Percentiles rank a stretch among this genome's conserved stretches.
These are phyloP conservation scores for Triplophysa rosa DNA, from an alignment of 2,113 vertebrate genomes.

Conservation along the genomic window DNA sequence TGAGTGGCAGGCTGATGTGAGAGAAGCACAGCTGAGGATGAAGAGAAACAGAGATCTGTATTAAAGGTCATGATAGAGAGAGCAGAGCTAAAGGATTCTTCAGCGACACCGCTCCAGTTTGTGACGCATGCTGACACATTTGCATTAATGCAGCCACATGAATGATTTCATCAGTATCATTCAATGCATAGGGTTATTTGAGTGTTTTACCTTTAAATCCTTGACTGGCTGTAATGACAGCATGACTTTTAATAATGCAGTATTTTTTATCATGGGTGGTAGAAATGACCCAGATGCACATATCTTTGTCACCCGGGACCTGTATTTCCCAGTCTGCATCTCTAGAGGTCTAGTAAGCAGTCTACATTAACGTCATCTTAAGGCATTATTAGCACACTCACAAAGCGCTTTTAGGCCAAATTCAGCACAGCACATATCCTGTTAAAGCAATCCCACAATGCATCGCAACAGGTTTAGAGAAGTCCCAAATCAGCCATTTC, in stretches of 20 bases:
- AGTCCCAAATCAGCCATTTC: too few species aligned
- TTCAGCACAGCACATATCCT: neutral
- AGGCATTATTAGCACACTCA: too few species aligned
- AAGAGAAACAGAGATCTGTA: conserved; percentile 24
- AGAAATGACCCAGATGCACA: conserved; percentile 31
- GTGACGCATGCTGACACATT: too few species aligned
- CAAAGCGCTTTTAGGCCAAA: neutral
- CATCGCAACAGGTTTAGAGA: neutral
- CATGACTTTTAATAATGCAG: conserved; percentile 41
- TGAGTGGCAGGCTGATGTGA: conserved; percentile 6
- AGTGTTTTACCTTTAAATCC: conserved; percentile 27
- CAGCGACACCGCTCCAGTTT: neutral
- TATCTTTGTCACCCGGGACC: conserved; percentile 33
- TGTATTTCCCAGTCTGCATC: conserved; percentile 41
- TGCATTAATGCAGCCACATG: too few species aligned
- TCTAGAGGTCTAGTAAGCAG: conserved; percentile 28
- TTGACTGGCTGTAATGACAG: conserved; percentile 1
- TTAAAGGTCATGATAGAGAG: conserved; percentile 10
- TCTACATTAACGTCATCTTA: too few species aligned
- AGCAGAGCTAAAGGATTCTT: conserved; percentile 7
- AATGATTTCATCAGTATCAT: neutral
- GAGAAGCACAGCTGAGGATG: neutral
- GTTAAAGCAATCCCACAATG: too few species aligned
- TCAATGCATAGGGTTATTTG: neutral
- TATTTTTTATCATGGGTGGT: conserved; percentile 29